phyloP scores from a whole-genome alignment of 2,797 vertebrate genomes.

The Cryptoblepharus egeriae region DNA sequence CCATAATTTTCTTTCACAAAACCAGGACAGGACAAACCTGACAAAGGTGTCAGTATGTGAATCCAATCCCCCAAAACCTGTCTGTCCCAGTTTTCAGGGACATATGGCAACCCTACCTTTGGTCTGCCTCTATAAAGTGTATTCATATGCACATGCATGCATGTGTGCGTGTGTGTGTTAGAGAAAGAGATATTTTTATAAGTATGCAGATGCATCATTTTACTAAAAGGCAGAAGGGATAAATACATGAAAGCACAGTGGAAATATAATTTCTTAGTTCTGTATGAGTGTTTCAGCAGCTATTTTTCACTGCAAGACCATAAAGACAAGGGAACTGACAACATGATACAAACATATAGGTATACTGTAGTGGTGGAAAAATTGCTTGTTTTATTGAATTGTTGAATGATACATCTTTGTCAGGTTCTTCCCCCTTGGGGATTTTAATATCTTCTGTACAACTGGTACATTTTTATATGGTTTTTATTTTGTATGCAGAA shows the following conservation, averaged over 20 bases:
- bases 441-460: conserved; percentile 36
- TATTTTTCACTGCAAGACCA: conserved; percentile 53
- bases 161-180: too few species aligned
- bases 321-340: conserved; percentile 39
- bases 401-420: conserved; percentile 35
- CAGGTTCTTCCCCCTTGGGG: conserved; percentile 23
- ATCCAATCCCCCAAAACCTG: too few species aligned
- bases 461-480: conserved; percentile 37
- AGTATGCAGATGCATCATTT: background rate
- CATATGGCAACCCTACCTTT: too few species aligned
- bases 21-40: too few species aligned
- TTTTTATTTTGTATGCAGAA: conserved; percentile 1
- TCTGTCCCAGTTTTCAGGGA: too few species aligned
- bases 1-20: too few species aligned
- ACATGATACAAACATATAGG: conserved; percentile 35
- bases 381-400: conserved; percentile 38
- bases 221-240: conserved; percentile 21
- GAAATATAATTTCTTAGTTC: conserved; percentile 49
- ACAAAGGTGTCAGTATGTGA: too few species aligned
- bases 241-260: conserved; percentile 19
- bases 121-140: too few species aligned
- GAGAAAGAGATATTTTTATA: background rate
- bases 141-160: too few species aligned
- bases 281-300: conserved; percentile 39
- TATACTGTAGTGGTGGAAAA: conserved; percentile 37